Evolutionary conservation across 2,888 invertebrate genomes (phyloP).

Genomic region (Apamea monoglypha): DNA sequence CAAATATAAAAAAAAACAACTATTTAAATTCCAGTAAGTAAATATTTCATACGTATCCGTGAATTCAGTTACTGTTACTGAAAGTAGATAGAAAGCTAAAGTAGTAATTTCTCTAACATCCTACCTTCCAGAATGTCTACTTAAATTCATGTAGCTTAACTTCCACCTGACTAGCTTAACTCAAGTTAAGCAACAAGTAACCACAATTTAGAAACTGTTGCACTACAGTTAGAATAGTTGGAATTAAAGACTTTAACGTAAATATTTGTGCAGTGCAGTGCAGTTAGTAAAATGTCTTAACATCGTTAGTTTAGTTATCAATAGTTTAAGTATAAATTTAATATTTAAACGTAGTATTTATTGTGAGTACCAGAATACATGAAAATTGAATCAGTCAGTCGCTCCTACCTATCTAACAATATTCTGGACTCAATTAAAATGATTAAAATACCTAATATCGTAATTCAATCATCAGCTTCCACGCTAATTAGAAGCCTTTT

Average conservation of each 20-base stretch:
- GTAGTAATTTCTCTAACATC: background rate
- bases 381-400: background rate
- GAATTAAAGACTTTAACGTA: conserved; percentile 7
- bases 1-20: background rate
- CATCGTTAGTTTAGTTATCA: background rate
- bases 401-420: no score
- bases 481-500: background rate
- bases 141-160: background rate
- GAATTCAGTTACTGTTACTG: background rate
- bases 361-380: background rate
- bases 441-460: background rate
- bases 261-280: conserved; percentile 26
- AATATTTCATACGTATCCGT: background rate
- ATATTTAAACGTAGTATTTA: background rate
- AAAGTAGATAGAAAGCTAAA: background rate
- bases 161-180: conserved; percentile 1
- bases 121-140: background rate
- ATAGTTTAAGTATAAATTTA: no score
- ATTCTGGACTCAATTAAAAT: background rate
- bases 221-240: background rate
- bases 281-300: background rate
- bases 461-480: background rate
- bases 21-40: background rate
- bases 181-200: conserved; percentile 40
- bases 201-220: conserved; percentile 27